phyloP scores from a whole-genome alignment of 1,140 invertebrate species.

The Drosophila rufa region DNA sequence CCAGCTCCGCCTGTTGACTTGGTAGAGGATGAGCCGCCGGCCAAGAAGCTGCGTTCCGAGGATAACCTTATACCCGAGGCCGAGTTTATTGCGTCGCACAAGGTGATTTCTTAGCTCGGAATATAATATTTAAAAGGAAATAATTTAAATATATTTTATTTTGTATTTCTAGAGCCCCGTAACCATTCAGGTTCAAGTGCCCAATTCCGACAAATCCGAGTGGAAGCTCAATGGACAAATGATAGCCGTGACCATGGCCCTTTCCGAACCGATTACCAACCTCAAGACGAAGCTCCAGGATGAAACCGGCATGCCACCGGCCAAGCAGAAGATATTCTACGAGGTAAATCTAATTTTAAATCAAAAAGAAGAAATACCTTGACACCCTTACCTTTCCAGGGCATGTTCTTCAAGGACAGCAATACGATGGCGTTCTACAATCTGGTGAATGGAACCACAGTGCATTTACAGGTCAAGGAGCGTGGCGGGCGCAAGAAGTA shows the following conservation, averaged over 20 bases:
- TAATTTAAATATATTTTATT: neutral
- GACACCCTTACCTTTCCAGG: constrained; percentile 88
- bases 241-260: constrained; percentile 91
- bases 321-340: constrained; percentile 94
- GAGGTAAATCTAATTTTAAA: constrained; percentile 51
- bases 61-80: constrained; percentile 96
- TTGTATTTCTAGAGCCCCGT: constrained; percentile 87
- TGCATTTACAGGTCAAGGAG: constrained; percentile 97
- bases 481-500: constrained; percentile 99
- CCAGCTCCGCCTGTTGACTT: constrained; percentile 85
- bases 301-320: constrained; percentile 95
- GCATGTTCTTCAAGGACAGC: constrained; percentile 99
- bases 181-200: constrained; percentile 92
- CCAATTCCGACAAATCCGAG: constrained; percentile 95
- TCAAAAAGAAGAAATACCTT: neutral
- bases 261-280: constrained; percentile 92
- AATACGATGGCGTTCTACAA: constrained; percentile 98
- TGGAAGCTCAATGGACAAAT: constrained; percentile 98
- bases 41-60: constrained; percentile 96
- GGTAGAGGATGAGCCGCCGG: constrained; percentile 93
- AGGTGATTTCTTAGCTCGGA: constrained; percentile 71
- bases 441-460: constrained; percentile 91
- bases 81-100: constrained; percentile 85
- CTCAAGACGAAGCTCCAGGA: constrained; percentile 97
- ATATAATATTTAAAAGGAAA: too few relatives aligned